A percentile compares a stretch with the other conserved stretches of the same genome.
Evolutionary conservation across 1,140 invertebrate species (phyloP).

Genomic region (Charaxes varanes): DNA sequence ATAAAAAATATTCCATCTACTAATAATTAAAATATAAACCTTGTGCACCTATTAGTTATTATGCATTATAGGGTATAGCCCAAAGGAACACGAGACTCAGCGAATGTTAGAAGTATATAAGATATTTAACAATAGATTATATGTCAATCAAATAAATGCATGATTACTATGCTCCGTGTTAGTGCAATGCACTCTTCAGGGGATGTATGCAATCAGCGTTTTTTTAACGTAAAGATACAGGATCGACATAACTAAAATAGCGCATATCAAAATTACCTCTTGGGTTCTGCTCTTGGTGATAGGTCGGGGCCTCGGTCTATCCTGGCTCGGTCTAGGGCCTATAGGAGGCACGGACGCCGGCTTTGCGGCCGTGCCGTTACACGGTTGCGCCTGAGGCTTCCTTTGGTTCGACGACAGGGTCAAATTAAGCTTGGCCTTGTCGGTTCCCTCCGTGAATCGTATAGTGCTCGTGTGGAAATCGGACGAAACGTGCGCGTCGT

Average conservation of each 20-base stretch:
- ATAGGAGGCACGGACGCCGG: slow-evolving; percentile 21
- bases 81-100: slow-evolving; percentile 29
- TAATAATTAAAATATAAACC: no score
- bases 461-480: slow-evolving; percentile 61
- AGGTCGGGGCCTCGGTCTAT: slow-evolving; percentile 10
- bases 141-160: slow-evolving; percentile 3
- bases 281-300: slow-evolving; percentile 38
- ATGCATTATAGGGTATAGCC: no score
- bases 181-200: slow-evolving; percentile 9
- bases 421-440: slow-evolving; percentile 56
- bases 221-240: slow-evolving; percentile 23
- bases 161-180: not conserved
- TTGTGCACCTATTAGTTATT: no score
- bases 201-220: slow-evolving; percentile 8
- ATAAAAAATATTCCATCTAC: no score
- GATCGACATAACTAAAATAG: slow-evolving; percentile 56
- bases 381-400: slow-evolving; percentile 24
- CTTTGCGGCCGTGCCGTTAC: slow-evolving; percentile 37
- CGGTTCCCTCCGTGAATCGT: slow-evolving; percentile 48
- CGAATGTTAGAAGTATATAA: slow-evolving; percentile 39
- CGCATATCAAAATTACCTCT: slow-evolving; percentile 67
- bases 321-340: slow-evolving; percentile 8
- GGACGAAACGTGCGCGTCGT: slow-evolving; percentile 28
- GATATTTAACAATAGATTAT: slow-evolving; percentile 13
- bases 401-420: slow-evolving; percentile 51